Evolutionary conservation across 2,113 vertebrate genomes (phyloP).

Genomic region (Callospermophilus lateralis): DNA sequence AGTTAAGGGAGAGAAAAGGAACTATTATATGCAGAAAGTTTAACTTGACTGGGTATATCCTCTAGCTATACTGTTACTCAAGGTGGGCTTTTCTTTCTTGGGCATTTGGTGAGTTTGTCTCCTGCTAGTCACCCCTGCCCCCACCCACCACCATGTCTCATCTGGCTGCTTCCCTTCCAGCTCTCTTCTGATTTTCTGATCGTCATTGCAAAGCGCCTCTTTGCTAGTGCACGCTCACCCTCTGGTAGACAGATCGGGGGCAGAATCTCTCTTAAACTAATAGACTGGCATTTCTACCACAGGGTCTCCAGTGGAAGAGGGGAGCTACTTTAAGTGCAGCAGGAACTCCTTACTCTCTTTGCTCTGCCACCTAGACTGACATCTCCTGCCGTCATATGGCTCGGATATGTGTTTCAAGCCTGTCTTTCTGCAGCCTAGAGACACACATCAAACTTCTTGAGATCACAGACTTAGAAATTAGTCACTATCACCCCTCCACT

Average conservation of each 20-base stretch:
- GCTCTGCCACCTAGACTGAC: background rate
- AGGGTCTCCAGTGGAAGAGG: rapidly evolving
- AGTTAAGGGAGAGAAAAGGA: background rate
- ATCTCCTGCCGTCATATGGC: no score
- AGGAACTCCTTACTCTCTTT: background rate
- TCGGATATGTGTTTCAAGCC: background rate
- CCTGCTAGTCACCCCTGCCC: background rate
- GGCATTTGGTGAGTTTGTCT: background rate
- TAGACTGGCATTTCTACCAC: background rate
- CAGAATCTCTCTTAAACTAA: background rate
- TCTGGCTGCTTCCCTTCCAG: background rate
- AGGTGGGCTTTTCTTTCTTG: background rate
- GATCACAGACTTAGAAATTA: background rate
- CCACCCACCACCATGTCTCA: background rate
- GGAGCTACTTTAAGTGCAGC: background rate
- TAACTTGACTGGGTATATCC: background rate
- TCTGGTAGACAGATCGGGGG: background rate
- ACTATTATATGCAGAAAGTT: background rate
- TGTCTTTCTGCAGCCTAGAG: background rate
- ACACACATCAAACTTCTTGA: background rate
- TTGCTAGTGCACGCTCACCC: background rate
- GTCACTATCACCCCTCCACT: background rate
- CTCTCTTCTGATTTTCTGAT: background rate
- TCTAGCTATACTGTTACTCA: background rate
- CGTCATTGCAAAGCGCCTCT: background rate